These are phyloP conservation scores for Passer montanus DNA, from an alignment of 2,113 vertebrate genomes.

Conservation along the genomic window DNA sequence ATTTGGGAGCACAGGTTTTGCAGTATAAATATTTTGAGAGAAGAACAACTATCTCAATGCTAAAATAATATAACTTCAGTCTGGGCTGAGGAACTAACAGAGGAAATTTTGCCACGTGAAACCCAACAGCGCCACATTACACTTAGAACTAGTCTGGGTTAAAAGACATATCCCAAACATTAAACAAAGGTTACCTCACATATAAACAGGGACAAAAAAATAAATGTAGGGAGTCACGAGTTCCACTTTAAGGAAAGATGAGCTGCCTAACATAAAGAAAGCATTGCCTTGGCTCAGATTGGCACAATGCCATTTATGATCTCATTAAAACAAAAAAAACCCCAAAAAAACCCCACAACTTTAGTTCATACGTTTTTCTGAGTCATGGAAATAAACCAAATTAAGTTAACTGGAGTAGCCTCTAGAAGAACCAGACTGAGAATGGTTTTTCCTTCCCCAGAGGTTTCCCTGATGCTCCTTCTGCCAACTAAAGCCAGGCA, in stretches of 20 bases:
- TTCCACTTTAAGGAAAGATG: neutral
- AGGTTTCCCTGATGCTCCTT: neutral
- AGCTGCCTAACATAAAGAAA: neutral
- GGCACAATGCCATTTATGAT: neutral
- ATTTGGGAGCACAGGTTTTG: neutral
- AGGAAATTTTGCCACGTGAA: neutral
- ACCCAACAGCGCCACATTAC: neutral
- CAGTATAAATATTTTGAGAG: neutral
- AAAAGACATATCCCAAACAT: neutral
- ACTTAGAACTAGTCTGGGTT: neutral
- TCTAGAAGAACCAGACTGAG: neutral
- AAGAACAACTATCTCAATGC: neutral
- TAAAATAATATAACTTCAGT: neutral
- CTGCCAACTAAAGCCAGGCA: neutral
- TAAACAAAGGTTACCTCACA: neutral
- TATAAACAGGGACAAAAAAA: slow-evolving; percentile 12
- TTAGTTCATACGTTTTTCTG: neutral
- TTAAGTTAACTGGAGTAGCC: neutral
- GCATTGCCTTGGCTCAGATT: neutral
- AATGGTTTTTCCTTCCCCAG: neutral
- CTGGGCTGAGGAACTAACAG: neutral
- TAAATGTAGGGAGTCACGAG: neutral
- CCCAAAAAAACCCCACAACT: neutral
- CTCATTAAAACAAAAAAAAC: neutral
- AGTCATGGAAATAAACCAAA: slow-evolving; percentile 6